These are phyloP conservation scores for Acrocephalus arundinaceus DNA, from an alignment of 2,113 vertebrate genomes.

Conservation along the genomic window DNA sequence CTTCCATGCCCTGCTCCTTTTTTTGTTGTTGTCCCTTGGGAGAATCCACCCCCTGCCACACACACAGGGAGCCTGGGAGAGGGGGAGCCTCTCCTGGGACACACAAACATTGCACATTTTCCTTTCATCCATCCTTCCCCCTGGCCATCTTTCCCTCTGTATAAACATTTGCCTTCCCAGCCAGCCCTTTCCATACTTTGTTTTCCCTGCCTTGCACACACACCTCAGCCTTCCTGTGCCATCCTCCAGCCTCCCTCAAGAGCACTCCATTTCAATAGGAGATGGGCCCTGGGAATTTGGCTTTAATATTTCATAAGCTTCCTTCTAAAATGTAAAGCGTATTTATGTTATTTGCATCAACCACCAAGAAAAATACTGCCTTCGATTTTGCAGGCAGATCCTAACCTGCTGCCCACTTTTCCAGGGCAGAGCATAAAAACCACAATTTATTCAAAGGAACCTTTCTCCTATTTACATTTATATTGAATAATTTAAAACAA, in stretches of 20 bases:
- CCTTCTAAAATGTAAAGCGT: conserved; percentile 37
- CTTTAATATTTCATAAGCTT: conserved; percentile 65
- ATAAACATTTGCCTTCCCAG: not conserved
- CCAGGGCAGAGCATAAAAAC: conserved; percentile 60
- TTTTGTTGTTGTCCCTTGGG: not conserved
- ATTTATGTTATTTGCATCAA: conserved; percentile 40
- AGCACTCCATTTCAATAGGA: conserved; percentile 28
- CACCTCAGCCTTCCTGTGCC: not conserved
- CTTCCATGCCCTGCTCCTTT: not conserved
- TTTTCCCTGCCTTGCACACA: not conserved
- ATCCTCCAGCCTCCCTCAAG: not conserved
- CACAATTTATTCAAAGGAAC: conserved; percentile 73
- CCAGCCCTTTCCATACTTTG: not conserved
- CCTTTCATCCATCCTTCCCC: not conserved
- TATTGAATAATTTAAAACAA: conserved; percentile 82
- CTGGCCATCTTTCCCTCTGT: not conserved
- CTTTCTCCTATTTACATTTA: conserved; percentile 79
- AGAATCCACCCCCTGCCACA: not conserved
- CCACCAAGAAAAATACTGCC: conserved; percentile 21
- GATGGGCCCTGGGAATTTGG: conserved; percentile 34
- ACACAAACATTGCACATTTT: not conserved
- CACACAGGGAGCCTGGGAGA: not conserved
- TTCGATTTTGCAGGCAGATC: conserved; percentile 18
- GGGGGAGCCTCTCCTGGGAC: not conserved
- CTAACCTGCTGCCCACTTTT: conserved; percentile 58